Conservation (phyloP, 2,888 invertebrate species). For the Lycophotia porphyrea region DNA sequence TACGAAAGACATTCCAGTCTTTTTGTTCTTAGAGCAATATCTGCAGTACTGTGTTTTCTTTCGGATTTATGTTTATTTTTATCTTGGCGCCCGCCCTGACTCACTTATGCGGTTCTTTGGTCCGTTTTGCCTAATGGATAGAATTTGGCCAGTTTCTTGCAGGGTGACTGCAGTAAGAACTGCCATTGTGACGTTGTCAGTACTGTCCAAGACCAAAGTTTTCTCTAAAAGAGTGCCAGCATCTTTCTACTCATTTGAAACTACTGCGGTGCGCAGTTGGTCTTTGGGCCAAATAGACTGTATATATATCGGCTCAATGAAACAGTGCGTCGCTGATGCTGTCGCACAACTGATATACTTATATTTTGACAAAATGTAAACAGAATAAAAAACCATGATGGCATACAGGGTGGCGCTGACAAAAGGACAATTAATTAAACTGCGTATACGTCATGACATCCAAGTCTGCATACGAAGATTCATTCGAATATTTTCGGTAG, state of each 20-base stretch:
- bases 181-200: not conserved
- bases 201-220: not conserved
- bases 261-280: not conserved
- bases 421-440: no score
- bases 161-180: not conserved
- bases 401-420: no score
- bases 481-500: no score
- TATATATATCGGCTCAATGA: no score
- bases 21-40: slow-evolving; percentile 14
- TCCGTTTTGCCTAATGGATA: slow-evolving; percentile 17
- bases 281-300: no score
- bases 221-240: not conserved
- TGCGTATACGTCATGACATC: no score
- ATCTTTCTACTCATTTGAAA: not conserved
- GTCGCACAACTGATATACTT: no score
- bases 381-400: no score
- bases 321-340: no score
- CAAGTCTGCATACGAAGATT: no score
- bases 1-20: slow-evolving; percentile 19
- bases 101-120: slow-evolving; percentile 14
- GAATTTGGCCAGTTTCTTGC: slow-evolving; percentile 15
- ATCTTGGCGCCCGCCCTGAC: slow-evolving; percentile 15
- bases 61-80: slow-evolving; percentile 28
- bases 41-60: slow-evolving; percentile 20
- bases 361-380: no score